phyloP scores from a whole-genome alignment of 1,140 invertebrate species.

The Drosophila kurseongensis region DNA sequence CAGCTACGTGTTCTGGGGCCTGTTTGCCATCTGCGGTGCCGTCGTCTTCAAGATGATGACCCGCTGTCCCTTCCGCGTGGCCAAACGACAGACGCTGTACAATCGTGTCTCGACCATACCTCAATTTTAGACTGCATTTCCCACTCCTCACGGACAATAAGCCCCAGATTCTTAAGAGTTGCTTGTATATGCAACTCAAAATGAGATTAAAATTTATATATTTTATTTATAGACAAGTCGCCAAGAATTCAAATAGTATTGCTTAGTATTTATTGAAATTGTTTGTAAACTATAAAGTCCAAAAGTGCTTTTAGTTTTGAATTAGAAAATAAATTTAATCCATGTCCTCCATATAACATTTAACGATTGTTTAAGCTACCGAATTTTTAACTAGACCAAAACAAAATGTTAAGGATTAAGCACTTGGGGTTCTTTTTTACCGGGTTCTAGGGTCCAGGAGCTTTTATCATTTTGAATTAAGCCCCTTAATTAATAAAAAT shows the following conservation, averaged over 20 bases:
- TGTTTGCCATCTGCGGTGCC: conserved; percentile 64
- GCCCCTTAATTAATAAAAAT: no score
- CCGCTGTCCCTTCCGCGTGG: conserved; percentile 78
- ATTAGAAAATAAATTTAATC: conserved; percentile 18
- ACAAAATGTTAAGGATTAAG: no score
- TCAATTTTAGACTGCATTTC: conserved; percentile 73
- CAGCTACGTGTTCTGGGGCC: conserved; percentile 73
- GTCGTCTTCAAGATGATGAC: conserved; percentile 83
- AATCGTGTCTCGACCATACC: conserved; percentile 70
- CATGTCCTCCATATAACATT: conserved; percentile 23
- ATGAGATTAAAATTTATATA: conserved; percentile 16
- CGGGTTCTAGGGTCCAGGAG: no score
- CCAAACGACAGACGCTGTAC: conserved; percentile 68
- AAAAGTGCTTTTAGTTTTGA: conserved; percentile 5
- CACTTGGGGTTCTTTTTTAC: no score
- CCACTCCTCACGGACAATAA: conserved; percentile 31
- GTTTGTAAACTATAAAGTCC: conserved; percentile 2
- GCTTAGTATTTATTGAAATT: neutral
- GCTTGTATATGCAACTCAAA: conserved; percentile 21
- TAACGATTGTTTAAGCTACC: no score
- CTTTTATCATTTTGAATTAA: no score
- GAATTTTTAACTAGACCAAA: no score
- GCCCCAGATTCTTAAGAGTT: conserved; percentile 37
- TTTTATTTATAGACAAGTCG: conserved; percentile 20
- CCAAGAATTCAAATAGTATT: conserved; percentile 2